Evolutionary conservation across 2,888 invertebrate genomes (phyloP).

Genomic region (Eupithecia insigniata): DNA sequence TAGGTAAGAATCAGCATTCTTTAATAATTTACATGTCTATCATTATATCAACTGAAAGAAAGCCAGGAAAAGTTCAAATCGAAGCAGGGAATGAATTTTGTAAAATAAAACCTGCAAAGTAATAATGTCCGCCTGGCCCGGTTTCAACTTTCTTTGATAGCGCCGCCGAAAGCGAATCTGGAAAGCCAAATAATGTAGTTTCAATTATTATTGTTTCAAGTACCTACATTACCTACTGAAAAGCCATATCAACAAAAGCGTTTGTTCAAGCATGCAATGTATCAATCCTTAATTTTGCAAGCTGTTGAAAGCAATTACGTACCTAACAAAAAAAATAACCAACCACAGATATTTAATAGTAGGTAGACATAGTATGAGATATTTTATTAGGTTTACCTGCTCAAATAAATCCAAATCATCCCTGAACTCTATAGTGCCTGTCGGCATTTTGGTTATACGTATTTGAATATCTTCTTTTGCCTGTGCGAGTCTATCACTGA

Average conservation of each 20-base stretch:
- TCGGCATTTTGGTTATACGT: constrained; percentile 63
- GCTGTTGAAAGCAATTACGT: neutral
- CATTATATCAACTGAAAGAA: constrained; percentile 18
- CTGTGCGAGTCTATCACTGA: constrained; percentile 66
- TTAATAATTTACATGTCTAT: neutral
- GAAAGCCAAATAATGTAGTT: constrained; percentile 46
- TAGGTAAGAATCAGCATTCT: neutral
- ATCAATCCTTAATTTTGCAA: neutral
- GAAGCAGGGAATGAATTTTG: constrained; percentile 22
- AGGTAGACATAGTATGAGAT: no score
- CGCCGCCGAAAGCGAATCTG: constrained; percentile 85
- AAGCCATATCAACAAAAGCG: neutral
- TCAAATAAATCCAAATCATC: constrained; percentile 82
- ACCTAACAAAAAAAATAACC: neutral
- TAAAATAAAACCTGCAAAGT: constrained; percentile 72
- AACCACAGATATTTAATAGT: neutral
- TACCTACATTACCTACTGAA: constrained; percentile 10
- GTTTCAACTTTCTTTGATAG: constrained; percentile 83
- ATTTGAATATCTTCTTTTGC: constrained; percentile 63
- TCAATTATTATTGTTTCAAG: constrained; percentile 18
- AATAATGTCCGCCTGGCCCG: constrained; percentile 82
- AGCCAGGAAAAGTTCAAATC: constrained; percentile 23
- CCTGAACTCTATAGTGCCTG: constrained; percentile 77
- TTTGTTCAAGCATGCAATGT: neutral
- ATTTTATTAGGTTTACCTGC: constrained; percentile 61